phyloP scores from a whole-genome alignment of 2,888 invertebrate genomes.

The Metallyticus violacea region DNA sequence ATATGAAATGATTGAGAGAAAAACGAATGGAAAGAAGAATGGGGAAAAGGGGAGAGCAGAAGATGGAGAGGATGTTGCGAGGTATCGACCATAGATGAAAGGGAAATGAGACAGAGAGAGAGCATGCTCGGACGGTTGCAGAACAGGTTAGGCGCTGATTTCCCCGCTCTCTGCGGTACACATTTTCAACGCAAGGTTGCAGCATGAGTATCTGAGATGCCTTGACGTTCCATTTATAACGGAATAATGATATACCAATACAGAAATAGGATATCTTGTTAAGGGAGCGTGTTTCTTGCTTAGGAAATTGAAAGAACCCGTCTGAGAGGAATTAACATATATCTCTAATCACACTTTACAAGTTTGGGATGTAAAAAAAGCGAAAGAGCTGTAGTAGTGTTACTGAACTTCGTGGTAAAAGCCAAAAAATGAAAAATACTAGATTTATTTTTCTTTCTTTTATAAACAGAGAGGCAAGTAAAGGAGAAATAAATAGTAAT shows the following conservation, averaged over 20 bases:
- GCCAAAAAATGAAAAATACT: too few relatives aligned
- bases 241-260: neutral
- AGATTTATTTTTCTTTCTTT: too few relatives aligned
- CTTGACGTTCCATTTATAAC: neutral
- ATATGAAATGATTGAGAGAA: neutral
- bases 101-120: neutral
- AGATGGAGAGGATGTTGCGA: neutral
- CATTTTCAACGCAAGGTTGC: neutral
- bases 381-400: too few relatives aligned
- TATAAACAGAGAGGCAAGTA: too few relatives aligned
- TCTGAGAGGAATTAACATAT: too few relatives aligned
- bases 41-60: neutral
- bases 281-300: too few relatives aligned
- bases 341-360: too few relatives aligned
- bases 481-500: too few relatives aligned
- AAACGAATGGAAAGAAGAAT: neutral
- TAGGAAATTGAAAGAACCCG: too few relatives aligned
- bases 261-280: too few relatives aligned
- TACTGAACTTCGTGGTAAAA: too few relatives aligned
- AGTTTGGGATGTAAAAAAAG: too few relatives aligned
- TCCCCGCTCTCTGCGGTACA: neutral
- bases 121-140: neutral
- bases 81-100: neutral
- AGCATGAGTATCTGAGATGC: neutral
- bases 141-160: neutral